Evolutionary conservation across 2,113 vertebrate genomes (phyloP).

Genomic region (Todiramphus saurophagus): DNA sequence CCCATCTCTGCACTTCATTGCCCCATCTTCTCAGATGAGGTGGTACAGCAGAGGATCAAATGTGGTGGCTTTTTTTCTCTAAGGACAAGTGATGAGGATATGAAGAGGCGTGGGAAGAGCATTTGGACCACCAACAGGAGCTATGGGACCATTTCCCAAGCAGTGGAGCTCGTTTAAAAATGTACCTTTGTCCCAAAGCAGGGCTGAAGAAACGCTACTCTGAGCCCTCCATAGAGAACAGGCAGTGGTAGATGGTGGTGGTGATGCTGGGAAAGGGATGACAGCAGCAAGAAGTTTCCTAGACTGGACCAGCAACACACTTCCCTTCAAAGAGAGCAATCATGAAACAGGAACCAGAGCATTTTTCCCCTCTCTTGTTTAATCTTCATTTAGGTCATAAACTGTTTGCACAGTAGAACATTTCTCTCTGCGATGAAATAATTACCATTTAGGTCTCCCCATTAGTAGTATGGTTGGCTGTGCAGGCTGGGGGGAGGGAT

Average conservation of each 20-base stretch:
- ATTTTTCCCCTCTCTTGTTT: neutral
- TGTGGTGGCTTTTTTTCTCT: neutral
- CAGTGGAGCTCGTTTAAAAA: neutral
- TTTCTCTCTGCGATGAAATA: neutral
- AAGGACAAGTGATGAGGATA: neutral
- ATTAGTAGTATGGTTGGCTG: neutral
- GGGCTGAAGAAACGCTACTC: neutral
- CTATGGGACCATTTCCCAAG: neutral
- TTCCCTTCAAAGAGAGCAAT: neutral
- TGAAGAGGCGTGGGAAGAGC: neutral
- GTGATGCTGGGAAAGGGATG: neutral
- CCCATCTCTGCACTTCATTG: neutral
- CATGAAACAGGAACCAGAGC: neutral
- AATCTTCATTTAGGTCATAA: neutral
- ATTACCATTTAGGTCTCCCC: neutral
- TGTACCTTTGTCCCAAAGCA: rapidly evolving
- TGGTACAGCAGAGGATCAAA: neutral
- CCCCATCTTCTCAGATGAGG: neutral
- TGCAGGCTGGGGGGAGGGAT: neutral
- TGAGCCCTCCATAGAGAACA: neutral
- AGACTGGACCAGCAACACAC: neutral
- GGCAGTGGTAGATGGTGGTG: rapidly evolving
- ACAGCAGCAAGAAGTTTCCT: neutral
- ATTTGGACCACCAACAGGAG: neutral
- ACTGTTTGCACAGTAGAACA: neutral